A percentile compares a stretch with the other conserved stretches of the same genome.
Evolutionary conservation across 2,888 invertebrate genomes (phyloP).

Genomic region (Mechanitis mazaeus): DNA sequence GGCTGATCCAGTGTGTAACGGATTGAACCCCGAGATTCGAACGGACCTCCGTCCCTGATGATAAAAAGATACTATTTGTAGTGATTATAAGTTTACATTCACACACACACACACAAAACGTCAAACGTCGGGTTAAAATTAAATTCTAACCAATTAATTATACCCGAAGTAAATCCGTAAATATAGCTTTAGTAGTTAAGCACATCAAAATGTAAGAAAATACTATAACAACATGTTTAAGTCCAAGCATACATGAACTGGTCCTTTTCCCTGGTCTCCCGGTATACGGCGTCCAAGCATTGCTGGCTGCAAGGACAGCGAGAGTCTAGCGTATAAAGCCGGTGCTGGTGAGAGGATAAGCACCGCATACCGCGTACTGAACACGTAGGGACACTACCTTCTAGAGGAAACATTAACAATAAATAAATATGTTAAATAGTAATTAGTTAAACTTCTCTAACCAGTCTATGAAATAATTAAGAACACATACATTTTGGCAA

Average conservation of each 20-base stretch:
- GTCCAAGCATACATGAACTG: constrained; percentile 28
- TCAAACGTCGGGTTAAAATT: too few relatives aligned
- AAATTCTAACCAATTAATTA: too few relatives aligned
- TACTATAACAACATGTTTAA: too few relatives aligned
- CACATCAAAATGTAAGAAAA: too few relatives aligned
- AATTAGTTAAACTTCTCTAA: too few relatives aligned
- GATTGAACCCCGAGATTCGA: constrained; percentile 59
- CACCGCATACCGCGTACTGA: constrained; percentile 63
- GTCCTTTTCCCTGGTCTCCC: constrained; percentile 40
- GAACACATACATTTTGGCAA: too few relatives aligned
- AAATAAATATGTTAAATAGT: neutral
- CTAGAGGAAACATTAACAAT: neutral
- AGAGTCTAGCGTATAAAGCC: constrained; percentile 45
- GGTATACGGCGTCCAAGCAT: constrained; percentile 54
- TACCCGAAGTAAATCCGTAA: too few relatives aligned
- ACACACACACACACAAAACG: too few relatives aligned
- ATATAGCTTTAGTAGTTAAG: too few relatives aligned
- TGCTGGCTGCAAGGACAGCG: constrained; percentile 53
- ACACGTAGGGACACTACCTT: neutral
- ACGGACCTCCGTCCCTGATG: constrained; percentile 48
- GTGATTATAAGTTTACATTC: too few relatives aligned
- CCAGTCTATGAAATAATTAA: too few relatives aligned
- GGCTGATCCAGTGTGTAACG: constrained; percentile 72
- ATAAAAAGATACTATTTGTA: too few relatives aligned
- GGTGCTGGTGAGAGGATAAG: constrained; percentile 49